Evolutionary conservation across 2,888 invertebrate genomes (phyloP).

Genomic region (Xestia rhomboidea): DNA sequence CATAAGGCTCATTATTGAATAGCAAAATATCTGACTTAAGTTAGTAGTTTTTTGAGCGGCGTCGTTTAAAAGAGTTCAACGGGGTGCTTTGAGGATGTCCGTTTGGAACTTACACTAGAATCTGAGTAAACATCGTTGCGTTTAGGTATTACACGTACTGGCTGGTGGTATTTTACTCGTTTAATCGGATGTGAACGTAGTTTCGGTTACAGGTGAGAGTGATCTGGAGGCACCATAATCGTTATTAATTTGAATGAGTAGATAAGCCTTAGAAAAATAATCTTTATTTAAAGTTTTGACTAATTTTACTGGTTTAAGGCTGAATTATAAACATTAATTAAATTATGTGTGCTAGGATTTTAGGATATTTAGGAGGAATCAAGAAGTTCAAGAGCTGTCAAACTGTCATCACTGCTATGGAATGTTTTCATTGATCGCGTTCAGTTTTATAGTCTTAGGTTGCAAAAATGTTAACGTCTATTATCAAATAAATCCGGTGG

Average conservation of each 20-base stretch:
- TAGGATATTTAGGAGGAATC: background rate
- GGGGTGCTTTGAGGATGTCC: constrained; percentile 82
- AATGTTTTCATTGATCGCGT: background rate
- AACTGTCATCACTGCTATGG: background rate
- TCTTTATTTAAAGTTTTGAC: background rate
- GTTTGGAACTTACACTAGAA: constrained; percentile 65
- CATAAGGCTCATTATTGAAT: constrained; percentile 63
- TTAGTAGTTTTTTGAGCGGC: constrained; percentile 72
- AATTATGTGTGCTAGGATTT: background rate
- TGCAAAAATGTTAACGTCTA: background rate
- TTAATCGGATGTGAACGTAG: background rate
- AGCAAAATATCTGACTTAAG: constrained; percentile 15
- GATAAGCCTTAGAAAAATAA: background rate
- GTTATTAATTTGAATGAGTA: background rate
- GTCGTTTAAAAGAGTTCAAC: constrained; percentile 84
- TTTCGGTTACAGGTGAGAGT: background rate
- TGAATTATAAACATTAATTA: background rate
- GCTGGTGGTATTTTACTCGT: background rate
- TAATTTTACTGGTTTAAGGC: background rate
- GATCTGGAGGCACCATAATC: background rate
- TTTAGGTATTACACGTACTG: constrained; percentile 7
- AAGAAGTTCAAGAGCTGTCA: background rate
- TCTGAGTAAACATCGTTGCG: constrained; percentile 46
- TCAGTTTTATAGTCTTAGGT: background rate
- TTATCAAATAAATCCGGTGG: background rate